Percentiles rank a stretch among this genome's conserved stretches.
These are phyloP conservation scores for Epinephelus awoara DNA, from an alignment of 2,797 vertebrate genomes.

Conservation along the genomic window DNA sequence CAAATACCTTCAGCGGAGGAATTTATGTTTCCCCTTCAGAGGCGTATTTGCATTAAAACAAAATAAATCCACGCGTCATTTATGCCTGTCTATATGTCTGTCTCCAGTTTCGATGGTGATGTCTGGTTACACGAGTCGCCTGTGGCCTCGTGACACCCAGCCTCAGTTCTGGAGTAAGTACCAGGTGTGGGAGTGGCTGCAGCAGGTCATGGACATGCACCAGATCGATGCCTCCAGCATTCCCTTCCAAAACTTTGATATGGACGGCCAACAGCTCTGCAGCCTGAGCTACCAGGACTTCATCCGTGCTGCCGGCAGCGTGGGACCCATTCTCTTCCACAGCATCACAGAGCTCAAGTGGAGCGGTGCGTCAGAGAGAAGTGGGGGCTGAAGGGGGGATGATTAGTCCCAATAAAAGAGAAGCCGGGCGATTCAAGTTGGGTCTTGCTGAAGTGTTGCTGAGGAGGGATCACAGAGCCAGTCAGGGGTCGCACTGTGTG, in stretches of 20 bases:
- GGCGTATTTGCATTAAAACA: slow-evolving; percentile 23
- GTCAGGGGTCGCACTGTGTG: slow-evolving; percentile 52
- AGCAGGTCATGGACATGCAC: slow-evolving; percentile 96
- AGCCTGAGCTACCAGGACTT: slow-evolving; percentile 95
- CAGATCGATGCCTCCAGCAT: slow-evolving; percentile 94
- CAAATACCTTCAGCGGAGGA: slow-evolving; percentile 41
- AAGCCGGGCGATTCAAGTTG: slow-evolving; percentile 32
- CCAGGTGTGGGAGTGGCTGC: slow-evolving; percentile 99
- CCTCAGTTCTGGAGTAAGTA: slow-evolving; percentile 97
- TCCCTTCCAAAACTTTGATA: slow-evolving; percentile 96
- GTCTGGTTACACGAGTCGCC: slow-evolving; percentile 87
- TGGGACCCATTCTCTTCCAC: slow-evolving; percentile 93
- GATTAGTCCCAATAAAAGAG: slow-evolving; percentile 53
- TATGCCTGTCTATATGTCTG: neutral
- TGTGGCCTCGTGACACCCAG: slow-evolving; percentile 93
- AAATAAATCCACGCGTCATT: neutral
- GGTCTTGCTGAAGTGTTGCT: slow-evolving; percentile 51
- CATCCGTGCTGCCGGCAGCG: slow-evolving; percentile 90
- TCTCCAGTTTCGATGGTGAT: slow-evolving; percentile 76
- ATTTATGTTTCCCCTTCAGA: slow-evolving; percentile 44
- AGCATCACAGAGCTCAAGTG: slow-evolving; percentile 95
- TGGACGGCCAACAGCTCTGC: slow-evolving; percentile 95
- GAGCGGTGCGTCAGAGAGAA: slow-evolving; percentile 84
- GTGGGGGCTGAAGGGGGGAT: neutral
- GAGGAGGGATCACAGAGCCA: slow-evolving; percentile 41